Base-by-base conservation (phyloP, 2,888 invertebrate genomes). In the Hipparchia semele region DNA sequence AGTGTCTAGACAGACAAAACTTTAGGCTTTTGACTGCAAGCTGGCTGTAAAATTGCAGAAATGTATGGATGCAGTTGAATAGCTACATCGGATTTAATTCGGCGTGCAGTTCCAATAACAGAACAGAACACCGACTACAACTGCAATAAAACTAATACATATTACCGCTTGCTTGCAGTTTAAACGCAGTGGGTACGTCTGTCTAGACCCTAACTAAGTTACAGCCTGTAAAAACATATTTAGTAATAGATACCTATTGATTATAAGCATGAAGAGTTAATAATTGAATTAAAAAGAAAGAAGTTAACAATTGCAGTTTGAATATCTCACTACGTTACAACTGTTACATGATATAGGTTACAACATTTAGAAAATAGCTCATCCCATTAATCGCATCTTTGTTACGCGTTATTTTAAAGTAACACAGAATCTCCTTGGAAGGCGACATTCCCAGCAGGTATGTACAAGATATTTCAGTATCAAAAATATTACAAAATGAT, bases 401-500 rank as follows among this genome's bases (percentile, higher is more conserved):
- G n/a, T n/a, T 56, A 39, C 39, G 39, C 39, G 39, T 5, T 39
- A 39, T 13, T 56, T 56, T 56, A 7, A 56, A 56, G 13, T 4
- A 49, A 49, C 49, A 0, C 49, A 0, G 49, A 49, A 49, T 7
- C 49, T 49, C 49, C 1, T 49, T 8, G 53, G 53, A 54, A 54
- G 53, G 53, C 12, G 33, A 10, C 9, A 59, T 33, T 59, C 9
- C 7, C 23, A 58, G 9, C 8, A 33, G 59, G 23, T 23, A 23
- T 6, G 33, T 13, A 53, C 6, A 64, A 64, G 49, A 64, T 46
- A 65, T 51, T 7, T 33, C 53, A 51, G n/a, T 65, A 65, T 53
- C 45, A 67, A 45, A 66, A 56, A n/a, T 45, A 45, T 46, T 67
- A 67, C 46, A 67, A 68, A 68, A 60, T n/a, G 23, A 9, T 60